phyloP scores from a whole-genome alignment of 2,797 vertebrate genomes.

The Taenioides sp. region DNA sequence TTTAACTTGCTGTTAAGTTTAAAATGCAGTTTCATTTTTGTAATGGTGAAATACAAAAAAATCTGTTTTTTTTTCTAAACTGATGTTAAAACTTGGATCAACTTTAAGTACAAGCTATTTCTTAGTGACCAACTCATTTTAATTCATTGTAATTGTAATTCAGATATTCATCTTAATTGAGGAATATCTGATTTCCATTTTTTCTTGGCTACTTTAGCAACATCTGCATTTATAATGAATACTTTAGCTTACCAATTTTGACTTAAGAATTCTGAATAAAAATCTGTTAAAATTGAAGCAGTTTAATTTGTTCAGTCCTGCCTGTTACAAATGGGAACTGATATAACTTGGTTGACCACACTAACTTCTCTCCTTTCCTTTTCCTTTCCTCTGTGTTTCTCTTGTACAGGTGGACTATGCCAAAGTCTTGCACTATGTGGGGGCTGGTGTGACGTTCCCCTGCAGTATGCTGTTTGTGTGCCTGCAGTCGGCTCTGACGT shows the following conservation, averaged over 20 bases:
- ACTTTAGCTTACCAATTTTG: background rate
- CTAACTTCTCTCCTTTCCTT: background rate
- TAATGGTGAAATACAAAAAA: background rate
- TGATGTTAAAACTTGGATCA: no score
- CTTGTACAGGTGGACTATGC: constrained; percentile 84
- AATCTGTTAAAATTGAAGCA: background rate
- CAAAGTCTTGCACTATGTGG: constrained; percentile 88
- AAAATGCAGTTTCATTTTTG: background rate
- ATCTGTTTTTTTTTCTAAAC: no score
- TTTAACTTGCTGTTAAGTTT: background rate
- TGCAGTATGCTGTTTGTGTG: constrained; percentile 87
- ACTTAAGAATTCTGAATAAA: background rate
- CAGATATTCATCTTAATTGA: no score
- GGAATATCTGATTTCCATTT: background rate
- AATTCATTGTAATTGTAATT: no score
- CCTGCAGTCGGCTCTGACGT: constrained; percentile 86
- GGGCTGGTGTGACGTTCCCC: constrained; percentile 87
- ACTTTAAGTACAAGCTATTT: no score
- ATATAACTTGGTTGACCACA: background rate
- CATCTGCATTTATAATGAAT: background rate
- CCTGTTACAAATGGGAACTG: background rate
- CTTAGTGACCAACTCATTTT: no score
- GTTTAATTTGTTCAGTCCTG: background rate
- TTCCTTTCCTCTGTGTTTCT: background rate
- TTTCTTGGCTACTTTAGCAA: background rate